Evolutionary conservation across 2,888 invertebrate species (phyloP).

Genomic region (Lordiphosa andalusiaca): DNA sequence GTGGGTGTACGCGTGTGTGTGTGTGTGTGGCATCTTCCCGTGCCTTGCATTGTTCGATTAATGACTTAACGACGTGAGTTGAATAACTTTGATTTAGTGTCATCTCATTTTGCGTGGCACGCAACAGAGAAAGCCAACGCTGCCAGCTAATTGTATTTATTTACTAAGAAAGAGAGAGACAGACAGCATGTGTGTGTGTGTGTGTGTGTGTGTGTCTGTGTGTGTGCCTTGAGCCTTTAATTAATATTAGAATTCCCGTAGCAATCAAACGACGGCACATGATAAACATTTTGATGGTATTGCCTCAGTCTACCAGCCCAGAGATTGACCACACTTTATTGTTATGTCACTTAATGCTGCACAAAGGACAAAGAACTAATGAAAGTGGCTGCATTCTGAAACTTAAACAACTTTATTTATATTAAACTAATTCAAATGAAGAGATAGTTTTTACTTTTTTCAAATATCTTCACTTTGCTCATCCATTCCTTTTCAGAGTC

Average conservation of each 20-base stretch:
- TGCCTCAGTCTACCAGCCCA: no score
- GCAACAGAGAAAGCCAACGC: conserved; percentile 16
- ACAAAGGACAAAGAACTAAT: no score
- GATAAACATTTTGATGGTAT: conserved; percentile 36
- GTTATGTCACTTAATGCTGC: no score
- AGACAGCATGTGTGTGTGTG: conserved; percentile 13
- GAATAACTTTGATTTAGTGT: conserved; percentile 74
- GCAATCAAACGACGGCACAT: conserved; percentile 38
- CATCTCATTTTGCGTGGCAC: conserved; percentile 57
- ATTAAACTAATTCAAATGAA: no score
- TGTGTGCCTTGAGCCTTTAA: conserved; percentile 46
- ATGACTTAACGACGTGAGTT: conserved; percentile 73
- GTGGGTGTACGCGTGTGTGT: conserved; percentile 12
- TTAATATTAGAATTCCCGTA: conserved; percentile 51
- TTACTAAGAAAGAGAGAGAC: conserved; percentile 36
- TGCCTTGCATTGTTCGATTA: conserved; percentile 69
- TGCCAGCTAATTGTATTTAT: conserved; percentile 67
- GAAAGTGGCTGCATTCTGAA: no score
- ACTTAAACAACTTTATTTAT: no score
- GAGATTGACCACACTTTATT: no score
- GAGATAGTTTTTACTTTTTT: no score
- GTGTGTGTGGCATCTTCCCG: conserved; percentile 40
- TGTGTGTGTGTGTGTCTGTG: conserved; percentile 17
- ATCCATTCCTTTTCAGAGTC: no score
- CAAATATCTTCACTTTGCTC: no score